Conservation (phyloP, 2,888 invertebrate species). For the Chirona hameri region DNA sequence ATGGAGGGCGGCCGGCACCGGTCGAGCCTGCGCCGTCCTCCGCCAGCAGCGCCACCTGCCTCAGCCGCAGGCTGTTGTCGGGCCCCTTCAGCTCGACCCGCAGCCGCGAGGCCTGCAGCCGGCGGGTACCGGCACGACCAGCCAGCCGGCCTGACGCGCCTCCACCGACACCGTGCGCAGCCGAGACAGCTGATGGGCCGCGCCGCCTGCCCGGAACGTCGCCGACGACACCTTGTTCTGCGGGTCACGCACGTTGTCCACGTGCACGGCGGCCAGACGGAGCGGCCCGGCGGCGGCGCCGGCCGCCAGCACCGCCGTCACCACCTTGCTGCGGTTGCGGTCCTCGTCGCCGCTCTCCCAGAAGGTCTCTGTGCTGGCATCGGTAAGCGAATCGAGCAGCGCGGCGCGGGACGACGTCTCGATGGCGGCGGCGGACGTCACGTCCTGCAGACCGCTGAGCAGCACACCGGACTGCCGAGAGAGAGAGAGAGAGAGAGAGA, state of each 20-base stretch:
- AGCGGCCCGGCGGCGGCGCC: slow-evolving; percentile 58
- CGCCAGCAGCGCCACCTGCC: slow-evolving; percentile 72
- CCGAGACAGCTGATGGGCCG: slow-evolving; percentile 73
- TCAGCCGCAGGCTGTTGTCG: slow-evolving; percentile 80
- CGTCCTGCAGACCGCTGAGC: slow-evolving; percentile 60
- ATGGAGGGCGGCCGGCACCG: slow-evolving; percentile 50
- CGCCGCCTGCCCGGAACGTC: slow-evolving; percentile 58
- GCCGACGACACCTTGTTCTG: slow-evolving; percentile 76
- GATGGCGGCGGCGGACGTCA: slow-evolving; percentile 71
- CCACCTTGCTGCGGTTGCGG: slow-evolving; percentile 79
- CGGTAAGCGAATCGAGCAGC: slow-evolving; percentile 87
- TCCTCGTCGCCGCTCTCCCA: slow-evolving; percentile 99
- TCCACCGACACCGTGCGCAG: slow-evolving; percentile 82
- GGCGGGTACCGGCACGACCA: slow-evolving; percentile 60
- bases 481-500: no score
- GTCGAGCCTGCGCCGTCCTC: slow-evolving; percentile 54
- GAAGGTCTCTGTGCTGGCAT: slow-evolving; percentile 94
- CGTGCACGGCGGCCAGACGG: slow-evolving; percentile 75
- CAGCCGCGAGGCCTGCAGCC: slow-evolving; percentile 50
- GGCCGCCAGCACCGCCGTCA: slow-evolving; percentile 65
- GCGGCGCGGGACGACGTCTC: slow-evolving; percentile 90
- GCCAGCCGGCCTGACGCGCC: slow-evolving; percentile 79
- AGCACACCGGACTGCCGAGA: slow-evolving; percentile 38
- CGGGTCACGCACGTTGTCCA: slow-evolving; percentile 91
- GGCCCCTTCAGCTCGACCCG: slow-evolving; percentile 86